These are phyloP conservation scores for Notechis scutatus DNA, from an alignment of 2,113 vertebrate species.

Conservation along the genomic window DNA sequence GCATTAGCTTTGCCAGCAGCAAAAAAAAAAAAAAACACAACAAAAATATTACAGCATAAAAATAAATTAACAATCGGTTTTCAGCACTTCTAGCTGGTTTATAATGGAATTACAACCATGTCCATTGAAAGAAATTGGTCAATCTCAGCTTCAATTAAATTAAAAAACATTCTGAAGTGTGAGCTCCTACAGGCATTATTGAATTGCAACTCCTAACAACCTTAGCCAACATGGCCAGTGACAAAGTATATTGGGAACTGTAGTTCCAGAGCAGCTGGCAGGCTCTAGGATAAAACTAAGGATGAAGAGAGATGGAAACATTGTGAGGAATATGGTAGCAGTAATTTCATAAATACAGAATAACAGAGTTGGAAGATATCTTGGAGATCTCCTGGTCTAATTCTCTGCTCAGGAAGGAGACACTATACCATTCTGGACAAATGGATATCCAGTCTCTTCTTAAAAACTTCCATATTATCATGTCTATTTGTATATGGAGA, in stretches of 20 bases:
- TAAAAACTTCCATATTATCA: background rate
- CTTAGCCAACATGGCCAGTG: background rate
- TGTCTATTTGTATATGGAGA: background rate
- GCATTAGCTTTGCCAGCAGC: background rate
- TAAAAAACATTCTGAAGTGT: background rate
- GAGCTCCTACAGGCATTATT: background rate
- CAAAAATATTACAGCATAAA: background rate
- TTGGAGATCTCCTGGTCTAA: background rate
- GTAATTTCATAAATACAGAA: background rate
- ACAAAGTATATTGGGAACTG: background rate
- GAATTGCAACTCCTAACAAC: background rate
- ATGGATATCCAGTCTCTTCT: background rate
- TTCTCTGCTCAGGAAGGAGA: background rate
- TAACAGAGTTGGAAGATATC: background rate
- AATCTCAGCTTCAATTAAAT: background rate
- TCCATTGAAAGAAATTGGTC: background rate
- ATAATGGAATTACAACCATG: background rate
- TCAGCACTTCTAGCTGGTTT: background rate
- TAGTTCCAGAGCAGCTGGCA: background rate
- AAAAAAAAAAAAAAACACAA: background rate
- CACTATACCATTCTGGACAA: background rate
- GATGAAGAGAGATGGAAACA: background rate
- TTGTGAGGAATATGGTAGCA: background rate
- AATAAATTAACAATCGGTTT: background rate
- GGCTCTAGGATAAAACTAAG: background rate